A percentile compares a stretch with the other conserved stretches of the same genome.
Evolutionary conservation across 2,113 vertebrate species (phyloP).

Genomic region (Thinocorus orbignyianus): DNA sequence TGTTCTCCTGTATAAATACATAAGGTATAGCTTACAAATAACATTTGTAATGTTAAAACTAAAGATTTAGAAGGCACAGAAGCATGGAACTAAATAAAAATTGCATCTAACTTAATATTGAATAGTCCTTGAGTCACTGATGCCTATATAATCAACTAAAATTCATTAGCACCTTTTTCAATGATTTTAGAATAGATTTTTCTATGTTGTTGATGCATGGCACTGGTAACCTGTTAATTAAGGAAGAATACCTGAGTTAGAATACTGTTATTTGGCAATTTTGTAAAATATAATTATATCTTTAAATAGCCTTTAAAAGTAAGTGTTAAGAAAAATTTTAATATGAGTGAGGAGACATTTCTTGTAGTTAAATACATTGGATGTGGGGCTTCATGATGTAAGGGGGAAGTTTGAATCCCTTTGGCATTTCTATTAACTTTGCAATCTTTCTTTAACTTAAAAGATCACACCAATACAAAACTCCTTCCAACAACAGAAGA

Average conservation of each 20-base stretch:
- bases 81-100: background rate
- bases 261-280: background rate
- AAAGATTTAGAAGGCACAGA: background rate
- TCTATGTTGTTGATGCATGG: background rate
- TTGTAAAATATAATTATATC: background rate
- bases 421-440: slow-evolving; percentile 1
- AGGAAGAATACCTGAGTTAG: background rate
- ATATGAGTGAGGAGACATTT: background rate
- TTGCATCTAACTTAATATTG: background rate
- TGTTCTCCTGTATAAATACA: background rate
- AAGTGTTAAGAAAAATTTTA: background rate
- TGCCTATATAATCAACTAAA: background rate
- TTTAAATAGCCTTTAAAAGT: background rate
- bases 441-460: slow-evolving; percentile 44
- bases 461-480: slow-evolving; percentile 58
- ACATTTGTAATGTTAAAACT: background rate
- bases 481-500: slow-evolving; percentile 53
- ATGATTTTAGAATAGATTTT: background rate
- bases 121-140: background rate
- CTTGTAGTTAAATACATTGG: background rate
- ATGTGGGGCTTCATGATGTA: background rate
- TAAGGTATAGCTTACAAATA: background rate
- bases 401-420: background rate
- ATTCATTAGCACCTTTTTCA: background rate
- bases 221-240: background rate